These are phyloP conservation scores for Haemorhous mexicanus DNA, from an alignment of 2,113 vertebrate species.

Conservation along the genomic window DNA sequence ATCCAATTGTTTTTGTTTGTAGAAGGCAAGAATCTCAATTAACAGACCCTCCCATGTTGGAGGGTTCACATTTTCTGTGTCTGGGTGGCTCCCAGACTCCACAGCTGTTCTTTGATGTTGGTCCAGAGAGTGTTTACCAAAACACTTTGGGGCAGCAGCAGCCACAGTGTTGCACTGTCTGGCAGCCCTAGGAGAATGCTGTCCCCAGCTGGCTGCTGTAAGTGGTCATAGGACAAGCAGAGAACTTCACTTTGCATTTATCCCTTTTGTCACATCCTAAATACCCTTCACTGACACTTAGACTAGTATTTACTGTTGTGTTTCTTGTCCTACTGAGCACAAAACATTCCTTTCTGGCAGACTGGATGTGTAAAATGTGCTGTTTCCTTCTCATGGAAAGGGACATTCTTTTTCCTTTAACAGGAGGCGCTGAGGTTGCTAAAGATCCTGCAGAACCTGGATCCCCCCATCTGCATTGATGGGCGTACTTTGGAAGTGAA, in stretches of 20 bases:
- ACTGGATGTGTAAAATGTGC: background rate
- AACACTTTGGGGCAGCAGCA: background rate
- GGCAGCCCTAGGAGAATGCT: background rate
- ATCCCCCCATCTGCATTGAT: slow-evolving; percentile 89
- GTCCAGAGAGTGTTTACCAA: background rate
- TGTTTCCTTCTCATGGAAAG: background rate
- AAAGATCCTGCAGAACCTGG: slow-evolving; percentile 88
- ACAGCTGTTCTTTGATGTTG: background rate
- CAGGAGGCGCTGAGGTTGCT: slow-evolving; percentile 93
- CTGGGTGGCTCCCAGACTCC: background rate
- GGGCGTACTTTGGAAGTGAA: slow-evolving; percentile 91
- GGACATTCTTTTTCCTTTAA: slow-evolving; percentile 13
- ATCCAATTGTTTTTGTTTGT: background rate
- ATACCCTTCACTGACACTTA: background rate
- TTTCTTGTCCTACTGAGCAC: background rate
- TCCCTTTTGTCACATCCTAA: background rate
- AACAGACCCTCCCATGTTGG: background rate
- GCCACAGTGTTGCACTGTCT: background rate
- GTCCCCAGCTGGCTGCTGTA: background rate
- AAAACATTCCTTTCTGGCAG: background rate
- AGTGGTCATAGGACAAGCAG: background rate
- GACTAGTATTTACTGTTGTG: background rate
- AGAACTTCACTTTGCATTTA: background rate
- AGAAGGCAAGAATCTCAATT: background rate
- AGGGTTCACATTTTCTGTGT: background rate